Base-by-base conservation (phyloP, 2,797 vertebrate species). In the Gadopsis marmoratus region DNA sequence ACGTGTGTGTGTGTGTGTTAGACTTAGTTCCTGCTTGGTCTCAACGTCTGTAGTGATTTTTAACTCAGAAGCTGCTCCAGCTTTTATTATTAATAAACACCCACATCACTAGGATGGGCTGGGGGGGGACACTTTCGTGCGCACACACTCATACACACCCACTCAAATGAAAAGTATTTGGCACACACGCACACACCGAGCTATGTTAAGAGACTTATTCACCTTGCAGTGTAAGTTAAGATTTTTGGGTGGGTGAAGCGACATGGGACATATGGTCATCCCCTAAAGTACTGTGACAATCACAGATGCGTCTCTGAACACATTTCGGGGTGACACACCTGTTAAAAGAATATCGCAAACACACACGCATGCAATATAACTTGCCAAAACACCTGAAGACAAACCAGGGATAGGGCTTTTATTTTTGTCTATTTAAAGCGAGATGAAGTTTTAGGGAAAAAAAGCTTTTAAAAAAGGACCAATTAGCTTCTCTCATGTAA, bases 31-130 rank as follows among this genome's bases (percentile, higher is more conserved):
- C 73, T 16, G 71, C 51, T 80, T 7, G 74, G 60, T 66, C 71
- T 82, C 79, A n/a, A 37, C 7, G 55, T 88, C 86, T 72, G 68
- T 79, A 70, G 87, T 58, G 88, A 80, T 71, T 84, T 79, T 79
- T 91, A 78, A 87, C 92, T 93, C 84, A 94, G 88, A 92, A 88
- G 90, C 80, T 56, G 80, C 70, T 92, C 92, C 91, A 92, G 88
- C 82, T 91, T 84, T 33, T 79, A 77, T 91, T 89, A 91, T 92
- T 92, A 92, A 93, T 93, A 92, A 90, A 85, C 77, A 53, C 71
- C 51, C 69, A 66, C 85, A 86, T 81, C 86, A 78, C 58, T 79
- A 69, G 63, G 68, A 39, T 73, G 77, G 74, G 63, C 75, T 65
- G 53, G 53, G 61, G 26, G 26, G 74, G 68, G 35, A 17, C 45